Evolutionary conservation across 2,113 vertebrate genomes (phyloP).

Genomic region (Sitta europaea): DNA sequence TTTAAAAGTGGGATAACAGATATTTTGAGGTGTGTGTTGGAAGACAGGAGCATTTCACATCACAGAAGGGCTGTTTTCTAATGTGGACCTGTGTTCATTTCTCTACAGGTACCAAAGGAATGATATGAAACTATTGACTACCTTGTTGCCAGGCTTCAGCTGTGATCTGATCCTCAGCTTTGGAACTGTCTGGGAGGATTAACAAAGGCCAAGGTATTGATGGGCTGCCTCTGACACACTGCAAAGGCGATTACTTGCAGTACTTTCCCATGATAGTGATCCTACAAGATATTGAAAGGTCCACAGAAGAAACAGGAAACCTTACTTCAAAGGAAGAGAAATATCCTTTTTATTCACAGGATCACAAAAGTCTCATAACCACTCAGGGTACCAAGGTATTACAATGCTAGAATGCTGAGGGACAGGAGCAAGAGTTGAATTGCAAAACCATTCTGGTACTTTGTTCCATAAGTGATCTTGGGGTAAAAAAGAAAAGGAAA

Average conservation of each 20-base stretch:
- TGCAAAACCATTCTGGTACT: background rate
- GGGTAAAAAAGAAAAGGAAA: background rate
- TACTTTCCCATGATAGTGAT: background rate
- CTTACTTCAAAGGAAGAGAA: background rate
- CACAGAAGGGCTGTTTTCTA: background rate
- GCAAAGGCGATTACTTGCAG: background rate
- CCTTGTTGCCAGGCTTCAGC: background rate
- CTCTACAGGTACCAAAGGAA: background rate
- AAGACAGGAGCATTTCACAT: background rate
- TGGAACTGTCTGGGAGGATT: constrained; percentile 3
- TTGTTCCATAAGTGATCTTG: background rate
- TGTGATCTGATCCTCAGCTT: background rate
- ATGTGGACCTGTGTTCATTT: background rate
- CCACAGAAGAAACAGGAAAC: background rate
- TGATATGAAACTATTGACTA: background rate
- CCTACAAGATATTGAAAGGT: background rate
- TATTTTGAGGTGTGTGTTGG: background rate
- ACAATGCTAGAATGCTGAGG: background rate
- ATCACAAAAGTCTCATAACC: background rate
- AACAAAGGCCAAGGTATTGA: constrained; percentile 5
- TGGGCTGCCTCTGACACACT: background rate
- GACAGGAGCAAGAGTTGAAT: background rate
- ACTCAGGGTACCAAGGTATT: background rate
- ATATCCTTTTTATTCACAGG: background rate
- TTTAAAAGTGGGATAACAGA: background rate